Conservation (phyloP, 2,797 vertebrate genomes). For the Ciconia nigra region DNA sequence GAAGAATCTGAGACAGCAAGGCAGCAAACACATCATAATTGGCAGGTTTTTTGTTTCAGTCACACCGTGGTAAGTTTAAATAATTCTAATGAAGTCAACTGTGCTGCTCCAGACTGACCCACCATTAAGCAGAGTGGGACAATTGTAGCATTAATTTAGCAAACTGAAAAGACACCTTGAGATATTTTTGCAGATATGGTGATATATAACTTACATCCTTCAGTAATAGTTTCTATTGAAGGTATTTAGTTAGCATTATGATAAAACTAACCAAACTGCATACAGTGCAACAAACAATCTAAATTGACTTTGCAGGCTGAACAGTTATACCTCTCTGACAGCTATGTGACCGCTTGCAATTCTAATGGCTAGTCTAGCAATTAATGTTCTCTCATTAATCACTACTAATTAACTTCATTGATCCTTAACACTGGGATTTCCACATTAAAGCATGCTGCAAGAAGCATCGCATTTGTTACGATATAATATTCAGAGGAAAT, state of each 20-base stretch:
- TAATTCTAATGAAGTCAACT: conserved; percentile 4
- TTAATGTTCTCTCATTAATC: conserved; percentile 85
- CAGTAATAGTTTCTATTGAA: not conserved
- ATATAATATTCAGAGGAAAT: conserved; percentile 37
- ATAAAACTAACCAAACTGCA: conserved; percentile 6
- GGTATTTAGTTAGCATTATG: conserved; percentile 15
- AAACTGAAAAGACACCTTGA: not conserved
- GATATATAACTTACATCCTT: not conserved
- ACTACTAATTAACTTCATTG: conserved; percentile 91
- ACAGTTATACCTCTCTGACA: conserved; percentile 60
- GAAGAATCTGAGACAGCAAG: not conserved
- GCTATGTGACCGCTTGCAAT: conserved; percentile 71
- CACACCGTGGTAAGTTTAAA: not conserved
- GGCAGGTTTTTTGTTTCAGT: conserved; percentile 24
- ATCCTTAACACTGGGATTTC: conserved; percentile 79
- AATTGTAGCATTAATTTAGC: fast-evolving
- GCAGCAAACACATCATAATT: not conserved
- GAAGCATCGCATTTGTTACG: conserved; percentile 17
- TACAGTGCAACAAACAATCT: conserved; percentile 12
- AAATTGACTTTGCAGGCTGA: conserved; percentile 20
- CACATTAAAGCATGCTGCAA: conserved; percentile 60
- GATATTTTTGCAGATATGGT: not conserved
- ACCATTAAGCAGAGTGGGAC: not conserved
- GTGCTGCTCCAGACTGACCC: not conserved
- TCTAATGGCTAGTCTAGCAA: conserved; percentile 71